These are phyloP conservation scores for Columba guinea DNA, from an alignment of 2,797 vertebrate species.

Conservation along the genomic window DNA sequence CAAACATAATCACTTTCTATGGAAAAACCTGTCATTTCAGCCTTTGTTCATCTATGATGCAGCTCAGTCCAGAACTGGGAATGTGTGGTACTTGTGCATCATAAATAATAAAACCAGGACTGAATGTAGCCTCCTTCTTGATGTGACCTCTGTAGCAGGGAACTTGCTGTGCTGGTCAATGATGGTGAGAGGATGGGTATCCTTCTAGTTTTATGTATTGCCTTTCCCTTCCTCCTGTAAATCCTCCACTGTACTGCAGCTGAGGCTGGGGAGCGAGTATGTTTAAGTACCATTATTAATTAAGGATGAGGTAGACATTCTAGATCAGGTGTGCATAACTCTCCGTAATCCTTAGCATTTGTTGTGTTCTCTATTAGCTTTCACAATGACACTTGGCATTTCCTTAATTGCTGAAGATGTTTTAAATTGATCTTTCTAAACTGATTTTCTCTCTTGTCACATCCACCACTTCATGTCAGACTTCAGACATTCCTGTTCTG, in stretches of 20 bases:
- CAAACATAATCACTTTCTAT: neutral
- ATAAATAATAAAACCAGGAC: neutral
- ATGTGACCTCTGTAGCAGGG: neutral
- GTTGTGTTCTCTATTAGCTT: neutral
- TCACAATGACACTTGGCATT: neutral
- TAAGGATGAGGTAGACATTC: neutral
- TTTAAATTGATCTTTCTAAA: conserved; percentile 21
- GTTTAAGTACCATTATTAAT: neutral
- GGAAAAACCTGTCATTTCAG: neutral
- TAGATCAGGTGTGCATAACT: neutral
- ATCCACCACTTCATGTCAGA: neutral
- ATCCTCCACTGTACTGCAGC: neutral
- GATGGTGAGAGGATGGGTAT: neutral
- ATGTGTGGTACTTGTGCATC: neutral
- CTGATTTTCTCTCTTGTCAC: neutral
- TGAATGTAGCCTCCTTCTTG: neutral
- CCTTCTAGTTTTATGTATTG: neutral
- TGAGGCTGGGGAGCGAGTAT: neutral
- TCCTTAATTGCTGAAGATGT: neutral
- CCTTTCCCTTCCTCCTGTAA: neutral
- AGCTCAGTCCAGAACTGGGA: neutral
- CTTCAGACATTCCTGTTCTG: conserved; percentile 20
- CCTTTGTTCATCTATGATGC: neutral
- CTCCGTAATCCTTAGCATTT: neutral
- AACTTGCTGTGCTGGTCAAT: neutral